A percentile compares a stretch with the other conserved stretches of the same genome.
phyloP scores from a whole-genome alignment of 1,140 invertebrate species.

The Asobara japonica region DNA sequence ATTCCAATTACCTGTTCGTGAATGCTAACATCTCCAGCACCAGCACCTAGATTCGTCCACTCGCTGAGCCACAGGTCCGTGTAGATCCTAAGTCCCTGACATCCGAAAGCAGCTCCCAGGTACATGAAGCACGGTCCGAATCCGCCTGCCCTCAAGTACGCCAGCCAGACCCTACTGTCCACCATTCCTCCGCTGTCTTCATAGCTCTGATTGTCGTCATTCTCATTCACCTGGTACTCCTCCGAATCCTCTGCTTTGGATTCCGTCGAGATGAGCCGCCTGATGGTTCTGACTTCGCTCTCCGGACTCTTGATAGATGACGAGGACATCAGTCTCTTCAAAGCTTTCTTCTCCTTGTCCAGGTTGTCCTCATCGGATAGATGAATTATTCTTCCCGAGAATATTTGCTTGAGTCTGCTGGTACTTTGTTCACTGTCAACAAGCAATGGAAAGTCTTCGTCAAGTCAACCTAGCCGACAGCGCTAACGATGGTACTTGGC shows the following conservation, averaged over 20 bases:
- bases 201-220: neutral
- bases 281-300: slow-evolving; percentile 43
- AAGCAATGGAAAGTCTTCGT: too few relatives aligned
- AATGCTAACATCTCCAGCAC: neutral
- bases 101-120: slow-evolving; percentile 69
- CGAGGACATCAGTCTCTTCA: slow-evolving; percentile 40
- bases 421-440: slow-evolving; percentile 43
- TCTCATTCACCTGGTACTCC: slow-evolving; percentile 60
- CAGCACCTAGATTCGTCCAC: slow-evolving; percentile 65
- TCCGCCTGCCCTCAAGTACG: slow-evolving; percentile 74
- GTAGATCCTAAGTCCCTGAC: slow-evolving; percentile 70
- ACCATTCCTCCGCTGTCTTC: slow-evolving; percentile 41
- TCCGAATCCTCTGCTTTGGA: slow-evolving; percentile 61
- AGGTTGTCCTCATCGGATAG: slow-evolving; percentile 36
- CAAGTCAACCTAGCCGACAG: too few relatives aligned
- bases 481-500: too few relatives aligned
- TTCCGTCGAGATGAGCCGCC: slow-evolving; percentile 57
- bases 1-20: slow-evolving; percentile 34
- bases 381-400: slow-evolving; percentile 38
- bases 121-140: slow-evolving; percentile 67
- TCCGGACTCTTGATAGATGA: slow-evolving; percentile 33
- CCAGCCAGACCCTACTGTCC: slow-evolving; percentile 70
- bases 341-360: slow-evolving; percentile 32
- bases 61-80: slow-evolving; percentile 73
- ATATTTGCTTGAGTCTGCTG: slow-evolving; percentile 45